Base-by-base conservation (phyloP, 2,113 vertebrate species). In the Eonycteris spelaea region DNA sequence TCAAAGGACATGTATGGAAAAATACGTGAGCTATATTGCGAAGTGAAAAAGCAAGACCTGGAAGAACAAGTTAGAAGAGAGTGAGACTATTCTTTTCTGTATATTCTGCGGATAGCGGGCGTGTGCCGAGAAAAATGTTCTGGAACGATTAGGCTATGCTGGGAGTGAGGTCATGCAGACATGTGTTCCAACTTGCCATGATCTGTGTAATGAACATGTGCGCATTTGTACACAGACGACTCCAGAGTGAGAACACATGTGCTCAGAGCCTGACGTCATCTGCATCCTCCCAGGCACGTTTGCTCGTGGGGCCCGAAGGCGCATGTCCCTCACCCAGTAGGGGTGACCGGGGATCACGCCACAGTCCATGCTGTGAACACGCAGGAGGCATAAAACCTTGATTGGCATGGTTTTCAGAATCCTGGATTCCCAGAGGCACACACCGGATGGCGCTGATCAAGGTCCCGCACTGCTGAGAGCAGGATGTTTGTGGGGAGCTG, bases 31-130 rank as follows among this genome's bases (percentile, higher is more conserved):
- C 9, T 70, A 11, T 28, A 35, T 68, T n/a, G 19, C 15, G 6
- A 51, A 48, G 45, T n/a, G 33, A 8, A 48, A 67, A 84, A 18
- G 22, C 33, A 48, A 26, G 43, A 26, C 24, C 8, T 26, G 28
- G 14, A 24, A 30, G n/a, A 18, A 70, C 14, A 86, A 38, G 65
- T 53, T 19, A 38, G 43, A 28, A 28, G 30, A 28, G 40, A 53
- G 45, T 16, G 15, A 19, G 7, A 38, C 45, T 16, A 10, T 53
- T 68, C 14, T 86, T 59, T 59, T 9, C 57, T 26, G 2, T n/a
- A 11, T 51, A 11, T 18, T 53, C 3, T 1, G 19, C 5, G 63
- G 9, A 28, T 24, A 7, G 6, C 4, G 19, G 24, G 5, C 6
- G 14, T 11, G 35, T 38, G 15, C 45, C 21, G 6, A 53, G 83